Conservation (phyloP, 2,888 invertebrate species). For the Ischnura elegans region DNA sequence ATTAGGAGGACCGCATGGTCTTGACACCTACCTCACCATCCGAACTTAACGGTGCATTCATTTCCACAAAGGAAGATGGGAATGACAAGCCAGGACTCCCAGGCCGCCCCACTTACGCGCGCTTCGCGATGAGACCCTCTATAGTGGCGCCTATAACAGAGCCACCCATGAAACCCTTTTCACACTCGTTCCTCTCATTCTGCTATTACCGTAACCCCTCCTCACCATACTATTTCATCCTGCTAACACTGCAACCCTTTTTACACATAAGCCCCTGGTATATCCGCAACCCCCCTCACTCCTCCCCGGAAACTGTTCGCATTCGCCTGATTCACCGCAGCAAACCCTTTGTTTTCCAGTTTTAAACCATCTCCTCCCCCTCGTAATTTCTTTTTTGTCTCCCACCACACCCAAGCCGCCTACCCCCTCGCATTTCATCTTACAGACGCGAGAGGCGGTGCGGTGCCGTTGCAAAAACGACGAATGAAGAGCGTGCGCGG, state of each 20-base stretch:
- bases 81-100: background rate
- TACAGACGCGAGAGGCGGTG: background rate
- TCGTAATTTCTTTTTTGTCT: background rate
- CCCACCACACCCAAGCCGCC: background rate
- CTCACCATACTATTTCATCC: too few species aligned
- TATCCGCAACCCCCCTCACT: background rate
- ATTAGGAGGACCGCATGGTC: conserved; percentile 20
- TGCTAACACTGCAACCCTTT: too few species aligned
- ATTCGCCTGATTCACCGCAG: background rate
- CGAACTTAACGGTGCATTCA: conserved; percentile 38
- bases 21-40: conserved; percentile 18
- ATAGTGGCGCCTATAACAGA: too few species aligned
- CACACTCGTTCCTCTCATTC: too few species aligned
- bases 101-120: background rate
- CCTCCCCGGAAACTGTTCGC: background rate
- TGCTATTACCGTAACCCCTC: background rate
- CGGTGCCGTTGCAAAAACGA: background rate
- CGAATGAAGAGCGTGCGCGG: background rate
- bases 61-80: conserved; percentile 21
- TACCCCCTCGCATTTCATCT: background rate
- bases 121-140: too few species aligned
- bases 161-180: too few species aligned
- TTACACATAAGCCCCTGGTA: too few species aligned
- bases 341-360: conserved; percentile 17
- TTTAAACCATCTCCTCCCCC: background rate